phyloP scores from a whole-genome alignment of 2,113 vertebrate genomes.

The Pseudopodoces humilis region DNA sequence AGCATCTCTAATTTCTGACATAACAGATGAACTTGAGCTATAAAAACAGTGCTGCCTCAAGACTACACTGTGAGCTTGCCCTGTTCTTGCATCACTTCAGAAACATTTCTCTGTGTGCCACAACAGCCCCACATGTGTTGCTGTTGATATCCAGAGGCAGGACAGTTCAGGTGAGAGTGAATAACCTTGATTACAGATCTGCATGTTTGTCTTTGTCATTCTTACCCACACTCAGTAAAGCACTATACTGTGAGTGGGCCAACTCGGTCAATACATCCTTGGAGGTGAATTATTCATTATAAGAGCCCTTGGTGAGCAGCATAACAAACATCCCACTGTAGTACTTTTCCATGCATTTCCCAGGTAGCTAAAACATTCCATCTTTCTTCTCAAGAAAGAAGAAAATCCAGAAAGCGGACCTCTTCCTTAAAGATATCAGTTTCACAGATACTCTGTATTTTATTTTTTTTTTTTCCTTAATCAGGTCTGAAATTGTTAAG shows the following conservation, averaged over 20 bases:
- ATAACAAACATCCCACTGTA: background rate
- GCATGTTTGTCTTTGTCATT: background rate
- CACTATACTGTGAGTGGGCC: background rate
- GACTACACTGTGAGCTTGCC: background rate
- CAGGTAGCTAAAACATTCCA: rapidly evolving
- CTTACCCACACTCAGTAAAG: background rate
- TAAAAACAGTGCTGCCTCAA: rapidly evolving
- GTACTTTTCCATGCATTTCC: background rate
- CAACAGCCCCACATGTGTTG: background rate
- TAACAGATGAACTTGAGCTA: background rate
- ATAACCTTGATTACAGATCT: background rate
- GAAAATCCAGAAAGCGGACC: background rate
- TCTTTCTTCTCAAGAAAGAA: background rate
- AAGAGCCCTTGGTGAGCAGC: background rate
- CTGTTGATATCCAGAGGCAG: background rate
- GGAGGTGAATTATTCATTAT: background rate
- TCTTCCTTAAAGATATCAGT: background rate
- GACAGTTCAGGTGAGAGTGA: background rate
- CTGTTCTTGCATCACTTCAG: background rate
- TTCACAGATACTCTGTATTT: background rate
- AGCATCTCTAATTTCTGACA: background rate
- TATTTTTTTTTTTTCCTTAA: background rate
- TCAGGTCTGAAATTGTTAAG: background rate
- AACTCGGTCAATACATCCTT: background rate
- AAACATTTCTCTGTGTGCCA: background rate